Percentiles rank a stretch among this genome's conserved stretches.
These are phyloP conservation scores for Drosophila yooni DNA, from an alignment of 2,888 invertebrate genomes.

Conservation along the genomic window DNA sequence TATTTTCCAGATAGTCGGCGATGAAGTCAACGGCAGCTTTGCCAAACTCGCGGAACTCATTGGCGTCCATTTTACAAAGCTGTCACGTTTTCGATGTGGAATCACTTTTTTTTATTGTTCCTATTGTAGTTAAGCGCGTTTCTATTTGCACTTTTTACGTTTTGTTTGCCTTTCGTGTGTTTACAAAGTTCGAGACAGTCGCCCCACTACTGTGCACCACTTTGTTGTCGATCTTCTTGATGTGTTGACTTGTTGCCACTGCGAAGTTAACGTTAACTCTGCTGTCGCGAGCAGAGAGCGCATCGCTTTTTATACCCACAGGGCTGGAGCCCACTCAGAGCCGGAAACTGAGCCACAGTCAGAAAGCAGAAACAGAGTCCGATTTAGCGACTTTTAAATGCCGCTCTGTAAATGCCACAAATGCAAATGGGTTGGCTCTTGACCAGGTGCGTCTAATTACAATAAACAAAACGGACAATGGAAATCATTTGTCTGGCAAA, in stretches of 20 bases:
- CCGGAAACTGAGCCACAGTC: background rate
- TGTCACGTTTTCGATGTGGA: constrained; percentile 17
- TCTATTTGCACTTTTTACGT: constrained; percentile 71
- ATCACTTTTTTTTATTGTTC: constrained; percentile 6
- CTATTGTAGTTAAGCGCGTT: constrained; percentile 35
- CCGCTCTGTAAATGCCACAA: background rate
- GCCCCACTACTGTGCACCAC: constrained; percentile 5
- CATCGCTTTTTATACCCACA: constrained; percentile 41
- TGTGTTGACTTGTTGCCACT: constrained; percentile 20
- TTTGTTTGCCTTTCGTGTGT: constrained; percentile 54
- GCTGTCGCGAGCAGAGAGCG: constrained; percentile 20
- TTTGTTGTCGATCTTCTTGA: constrained; percentile 8
- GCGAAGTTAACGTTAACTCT: constrained; percentile 35
- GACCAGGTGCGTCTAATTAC: constrained; percentile 23
- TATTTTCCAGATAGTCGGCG: constrained; percentile 94
- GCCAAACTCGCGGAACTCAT: constrained; percentile 93
- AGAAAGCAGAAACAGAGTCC: background rate
- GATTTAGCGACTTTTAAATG: constrained; percentile 22
- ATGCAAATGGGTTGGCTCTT: constrained; percentile 13
- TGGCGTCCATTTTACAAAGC: constrained; percentile 88
- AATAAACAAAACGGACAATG: constrained; percentile 4
- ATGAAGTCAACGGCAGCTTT: constrained; percentile 96
- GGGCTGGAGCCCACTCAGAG: constrained; percentile 12
- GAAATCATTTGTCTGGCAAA: background rate
- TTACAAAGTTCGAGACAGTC: constrained; percentile 45